Evolutionary conservation across 2,888 invertebrate genomes (phyloP).

Genomic region (Hermaeophaga mercurialis): DNA sequence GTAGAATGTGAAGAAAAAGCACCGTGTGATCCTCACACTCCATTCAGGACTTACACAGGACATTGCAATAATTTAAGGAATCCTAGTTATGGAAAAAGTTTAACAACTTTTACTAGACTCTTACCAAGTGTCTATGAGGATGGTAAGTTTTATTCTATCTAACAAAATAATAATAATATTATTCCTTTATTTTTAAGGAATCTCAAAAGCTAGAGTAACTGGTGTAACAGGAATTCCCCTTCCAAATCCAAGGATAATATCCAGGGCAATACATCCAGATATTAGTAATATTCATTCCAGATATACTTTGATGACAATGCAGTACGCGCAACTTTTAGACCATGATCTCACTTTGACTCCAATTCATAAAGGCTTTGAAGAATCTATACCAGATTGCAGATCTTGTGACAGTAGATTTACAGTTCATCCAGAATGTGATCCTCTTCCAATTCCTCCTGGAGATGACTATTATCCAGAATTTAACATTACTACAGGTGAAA

Average conservation of each 20-base stretch:
- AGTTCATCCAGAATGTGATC: constrained; percentile 93
- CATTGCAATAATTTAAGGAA: constrained; percentile 87
- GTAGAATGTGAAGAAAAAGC: constrained; percentile 72
- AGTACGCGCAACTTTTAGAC: constrained; percentile 92
- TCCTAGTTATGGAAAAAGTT: constrained; percentile 80
- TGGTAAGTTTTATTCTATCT: constrained; percentile 59
- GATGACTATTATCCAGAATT: constrained; percentile 90
- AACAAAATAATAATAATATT: neutral
- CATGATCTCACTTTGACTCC: constrained; percentile 95
- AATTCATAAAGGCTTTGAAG: constrained; percentile 86
- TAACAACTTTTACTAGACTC: constrained; percentile 83
- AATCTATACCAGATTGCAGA: constrained; percentile 88
- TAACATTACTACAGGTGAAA: constrained; percentile 75
- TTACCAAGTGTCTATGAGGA: constrained; percentile 88
- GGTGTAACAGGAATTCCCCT: constrained; percentile 77
- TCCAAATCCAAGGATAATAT: constrained; percentile 85
- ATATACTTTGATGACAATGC: constrained; percentile 93
- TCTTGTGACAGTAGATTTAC: constrained; percentile 85
- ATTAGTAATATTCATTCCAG: constrained; percentile 86
- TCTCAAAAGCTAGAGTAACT: constrained; percentile 76
- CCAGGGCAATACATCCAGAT: constrained; percentile 88
- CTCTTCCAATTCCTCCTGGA: constrained; percentile 85
- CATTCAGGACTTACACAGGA: constrained; percentile 78
- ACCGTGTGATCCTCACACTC: constrained; percentile 73
- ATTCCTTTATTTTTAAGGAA: constrained; percentile 58